Evolutionary conservation across 1,140 invertebrate species (phyloP), one percentile per base, ranked within the genome.

Genomic region (Octopus sinensis): DNA sequence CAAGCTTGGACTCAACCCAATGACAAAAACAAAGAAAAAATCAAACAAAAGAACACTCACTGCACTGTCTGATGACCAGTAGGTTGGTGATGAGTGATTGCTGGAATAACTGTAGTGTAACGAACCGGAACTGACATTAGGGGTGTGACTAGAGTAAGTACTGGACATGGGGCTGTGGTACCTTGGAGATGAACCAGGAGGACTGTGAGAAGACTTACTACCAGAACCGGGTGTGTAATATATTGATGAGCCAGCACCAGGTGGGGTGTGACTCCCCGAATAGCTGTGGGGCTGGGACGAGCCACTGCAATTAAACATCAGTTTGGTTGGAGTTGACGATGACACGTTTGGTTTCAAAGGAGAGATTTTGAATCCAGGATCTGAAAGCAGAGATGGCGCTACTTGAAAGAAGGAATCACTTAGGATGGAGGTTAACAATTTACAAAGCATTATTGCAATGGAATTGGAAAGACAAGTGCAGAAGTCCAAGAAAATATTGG

Each of bases 361-460:
- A 73, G 68, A 73, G 13, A 13, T 73, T 73, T 13, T 73, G 30
- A 73, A 73, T n/a, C 68, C 68, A 73, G 68, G 68, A 73, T 73
- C 68, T 73, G 68, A 23, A 17, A 73, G 30, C 30, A 43, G 30
- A 43, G 30, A 43, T 43, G 30, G 30, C 30, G 30, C 30, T 43
- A 43, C 30, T 43, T 43, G 30, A 43, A 43, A 43, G 30, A 43
- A 43, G 30, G 30, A 43, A 43, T 43, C 30, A 43, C 30, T 43
- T 43, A 3, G 30, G 30, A 0, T 0, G 30, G 30, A 43, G 30
- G 0, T 43, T 43, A 43, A 43, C 30, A 43, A 0, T 43, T 43
- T 43, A 43, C 30, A 43, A 43, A 0, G 0, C 0, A 43, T 3
- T 43, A 0, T 43, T 0, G 30, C 30, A 43, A 43, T 43, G 30